A percentile compares a stretch with the other conserved stretches of the same genome.
These are phyloP conservation scores for Drosophila peninsularis DNA, from an alignment of 2,888 invertebrate genomes.

Conservation along the genomic window DNA sequence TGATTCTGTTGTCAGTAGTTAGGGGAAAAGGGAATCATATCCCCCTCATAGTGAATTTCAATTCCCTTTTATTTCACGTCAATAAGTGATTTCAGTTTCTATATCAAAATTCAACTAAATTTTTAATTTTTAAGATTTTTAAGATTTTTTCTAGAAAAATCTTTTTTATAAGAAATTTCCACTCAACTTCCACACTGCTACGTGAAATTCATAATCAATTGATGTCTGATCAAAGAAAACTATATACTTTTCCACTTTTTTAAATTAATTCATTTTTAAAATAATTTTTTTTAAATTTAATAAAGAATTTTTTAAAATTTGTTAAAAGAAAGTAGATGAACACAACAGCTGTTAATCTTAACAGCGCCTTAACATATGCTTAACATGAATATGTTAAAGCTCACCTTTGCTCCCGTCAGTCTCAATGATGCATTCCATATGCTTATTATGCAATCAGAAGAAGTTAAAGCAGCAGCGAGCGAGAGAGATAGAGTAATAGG, in stretches of 20 bases:
- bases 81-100: too few relatives aligned
- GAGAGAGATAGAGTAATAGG: background rate
- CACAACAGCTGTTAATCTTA: background rate
- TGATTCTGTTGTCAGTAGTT: background rate
- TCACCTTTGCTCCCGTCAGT: background rate
- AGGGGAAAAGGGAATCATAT: too few relatives aligned
- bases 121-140: too few relatives aligned
- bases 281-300: too few relatives aligned
- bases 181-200: background rate
- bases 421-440: background rate
- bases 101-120: background rate
- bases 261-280: too few relatives aligned
- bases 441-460: conserved; percentile 11
- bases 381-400: background rate
- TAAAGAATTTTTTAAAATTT: background rate
- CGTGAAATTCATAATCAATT: background rate
- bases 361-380: background rate
- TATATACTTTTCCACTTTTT: too few relatives aligned
- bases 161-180: background rate
- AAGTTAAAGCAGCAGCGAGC: background rate
- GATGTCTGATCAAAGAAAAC: too few relatives aligned
- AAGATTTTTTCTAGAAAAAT: background rate
- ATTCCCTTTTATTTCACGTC: too few relatives aligned
- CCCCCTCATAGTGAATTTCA: too few relatives aligned
- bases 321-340: background rate